These are phyloP conservation scores for Chrysocyon brachyurus DNA, from an alignment of 2,797 vertebrate genomes.

Conservation along the genomic window DNA sequence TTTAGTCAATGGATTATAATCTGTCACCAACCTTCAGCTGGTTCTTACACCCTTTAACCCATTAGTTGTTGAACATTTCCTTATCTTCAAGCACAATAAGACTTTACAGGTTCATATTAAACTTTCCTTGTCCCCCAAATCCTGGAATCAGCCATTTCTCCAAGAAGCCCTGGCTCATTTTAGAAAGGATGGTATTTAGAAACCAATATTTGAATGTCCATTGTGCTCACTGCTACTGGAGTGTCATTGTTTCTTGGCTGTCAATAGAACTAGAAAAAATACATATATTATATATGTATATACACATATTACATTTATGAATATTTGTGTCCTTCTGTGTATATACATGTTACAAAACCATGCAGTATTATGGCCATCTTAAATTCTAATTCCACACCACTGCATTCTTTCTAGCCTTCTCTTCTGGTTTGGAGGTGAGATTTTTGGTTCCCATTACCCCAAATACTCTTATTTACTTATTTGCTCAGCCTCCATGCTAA, in stretches of 20 bases:
- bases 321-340: neutral
- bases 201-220: neutral
- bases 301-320: no score
- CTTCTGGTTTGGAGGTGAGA: neutral
- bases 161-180: neutral
- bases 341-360: neutral
- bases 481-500: neutral
- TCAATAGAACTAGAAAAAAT: neutral
- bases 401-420: neutral
- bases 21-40: neutral
- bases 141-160: neutral
- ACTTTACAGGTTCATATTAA: neutral
- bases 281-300: neutral
- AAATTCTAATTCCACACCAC: neutral
- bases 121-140: neutral
- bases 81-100: neutral
- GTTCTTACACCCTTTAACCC: neutral
- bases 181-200: neutral
- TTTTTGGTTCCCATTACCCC: neutral
- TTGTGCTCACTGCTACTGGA: neutral
- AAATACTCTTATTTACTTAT: neutral
- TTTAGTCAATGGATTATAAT: neutral
- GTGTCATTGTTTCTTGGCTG: neutral
- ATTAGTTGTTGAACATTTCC: neutral
- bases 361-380: neutral